These are phyloP conservation scores for Pentalonia nigronervosa DNA, from an alignment of 1,140 invertebrate species.

Conservation along the genomic window DNA sequence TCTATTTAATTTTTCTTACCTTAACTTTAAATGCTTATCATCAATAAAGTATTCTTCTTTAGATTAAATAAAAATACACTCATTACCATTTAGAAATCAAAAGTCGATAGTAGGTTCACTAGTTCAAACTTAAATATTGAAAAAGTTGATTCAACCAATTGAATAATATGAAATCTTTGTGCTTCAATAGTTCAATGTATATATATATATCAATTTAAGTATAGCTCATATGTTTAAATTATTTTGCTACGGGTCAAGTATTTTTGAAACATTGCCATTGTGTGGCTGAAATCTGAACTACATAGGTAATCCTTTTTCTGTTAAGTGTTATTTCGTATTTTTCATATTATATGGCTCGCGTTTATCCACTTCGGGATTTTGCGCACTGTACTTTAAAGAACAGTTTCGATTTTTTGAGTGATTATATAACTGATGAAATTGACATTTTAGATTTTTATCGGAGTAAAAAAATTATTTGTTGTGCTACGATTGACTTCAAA, in stretches of 20 bases:
- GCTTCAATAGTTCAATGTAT: neutral
- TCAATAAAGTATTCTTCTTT: neutral
- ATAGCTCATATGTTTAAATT: neutral
- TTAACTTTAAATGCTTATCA: neutral
- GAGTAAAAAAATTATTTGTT: neutral
- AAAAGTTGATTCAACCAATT: neutral
- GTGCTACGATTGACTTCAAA: neutral
- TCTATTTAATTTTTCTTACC: neutral
- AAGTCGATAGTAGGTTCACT: neutral
- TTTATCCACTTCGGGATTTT: neutral
- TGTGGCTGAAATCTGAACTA: neutral
- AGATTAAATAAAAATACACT: neutral
- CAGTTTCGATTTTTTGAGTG: neutral
- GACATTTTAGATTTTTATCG: neutral
- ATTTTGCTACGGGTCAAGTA: neutral
- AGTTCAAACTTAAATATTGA: neutral
- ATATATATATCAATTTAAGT: neutral
- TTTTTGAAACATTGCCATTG: neutral
- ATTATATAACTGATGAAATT: neutral
- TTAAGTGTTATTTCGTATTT: neutral
- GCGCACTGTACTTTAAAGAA: neutral
- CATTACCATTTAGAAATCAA: neutral
- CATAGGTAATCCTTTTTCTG: neutral
- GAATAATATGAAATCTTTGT: neutral
- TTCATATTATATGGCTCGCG: neutral